These are phyloP conservation scores for Camponotus floridanus DNA, from an alignment of 1,140 invertebrate genomes.

Conservation along the genomic window DNA sequence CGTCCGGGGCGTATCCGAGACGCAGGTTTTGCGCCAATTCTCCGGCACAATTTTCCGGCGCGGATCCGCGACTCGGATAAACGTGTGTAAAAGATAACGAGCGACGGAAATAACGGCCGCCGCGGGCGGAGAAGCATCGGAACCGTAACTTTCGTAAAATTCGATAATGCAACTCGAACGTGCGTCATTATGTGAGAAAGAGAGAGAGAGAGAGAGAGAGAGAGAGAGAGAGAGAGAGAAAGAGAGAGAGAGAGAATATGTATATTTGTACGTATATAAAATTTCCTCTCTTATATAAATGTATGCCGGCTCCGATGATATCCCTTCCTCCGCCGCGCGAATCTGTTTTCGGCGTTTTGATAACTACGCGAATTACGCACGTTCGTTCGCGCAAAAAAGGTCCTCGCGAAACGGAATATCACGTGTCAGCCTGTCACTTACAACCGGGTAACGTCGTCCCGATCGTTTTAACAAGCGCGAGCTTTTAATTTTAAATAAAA, in stretches of 20 bases:
- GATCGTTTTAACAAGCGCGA: constrained; percentile 55
- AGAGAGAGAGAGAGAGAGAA: no score
- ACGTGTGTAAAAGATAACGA: constrained; percentile 37
- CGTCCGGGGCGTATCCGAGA: constrained; percentile 15
- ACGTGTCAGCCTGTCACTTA: constrained; percentile 49
- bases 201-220: no score
- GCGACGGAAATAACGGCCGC: constrained; percentile 28
- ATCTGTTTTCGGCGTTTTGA: constrained; percentile 48
- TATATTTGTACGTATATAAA: no score
- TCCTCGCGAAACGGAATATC: constrained; percentile 24
- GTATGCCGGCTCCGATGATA: no score
- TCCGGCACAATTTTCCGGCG: constrained; percentile 15
- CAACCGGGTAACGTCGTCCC: constrained; percentile 25
- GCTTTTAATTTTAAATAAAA: constrained; percentile 57
- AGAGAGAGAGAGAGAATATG: neutral
- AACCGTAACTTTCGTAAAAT: constrained; percentile 33
- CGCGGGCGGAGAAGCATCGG: neutral
- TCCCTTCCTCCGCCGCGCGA: neutral
- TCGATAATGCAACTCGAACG: constrained; percentile 13
- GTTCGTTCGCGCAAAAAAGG: constrained; percentile 47
- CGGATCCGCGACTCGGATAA: constrained; percentile 5
- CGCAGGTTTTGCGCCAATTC: constrained; percentile 22
- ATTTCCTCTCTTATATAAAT: no score
- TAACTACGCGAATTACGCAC: constrained; percentile 57
- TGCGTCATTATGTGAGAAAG: constrained; percentile 11